phyloP scores from a whole-genome alignment of 2,888 invertebrate genomes.

The Rosalia funebris region DNA sequence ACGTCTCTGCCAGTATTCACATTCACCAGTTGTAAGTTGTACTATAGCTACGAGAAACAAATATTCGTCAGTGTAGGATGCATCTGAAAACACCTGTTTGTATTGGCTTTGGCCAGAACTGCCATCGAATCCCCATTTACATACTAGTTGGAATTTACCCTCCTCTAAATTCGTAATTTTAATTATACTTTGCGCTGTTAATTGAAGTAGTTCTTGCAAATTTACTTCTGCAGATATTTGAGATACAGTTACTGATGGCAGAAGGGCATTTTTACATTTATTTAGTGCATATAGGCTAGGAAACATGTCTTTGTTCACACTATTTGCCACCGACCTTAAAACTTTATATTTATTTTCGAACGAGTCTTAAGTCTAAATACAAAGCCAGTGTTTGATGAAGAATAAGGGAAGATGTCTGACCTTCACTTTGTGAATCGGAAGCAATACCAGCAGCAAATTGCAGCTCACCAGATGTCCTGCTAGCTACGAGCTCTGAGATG shows the following conservation, averaged over 20 bases:
- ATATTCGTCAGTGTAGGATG: neutral
- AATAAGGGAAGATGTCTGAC: neutral
- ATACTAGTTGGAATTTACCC: constrained; percentile 35
- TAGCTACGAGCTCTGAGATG: constrained; percentile 10
- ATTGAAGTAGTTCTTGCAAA: constrained; percentile 14
- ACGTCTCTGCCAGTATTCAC: neutral
- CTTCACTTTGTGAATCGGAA: neutral
- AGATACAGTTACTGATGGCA: constrained; percentile 11
- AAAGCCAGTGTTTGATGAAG: constrained; percentile 21
- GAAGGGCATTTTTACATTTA: constrained; percentile 12
- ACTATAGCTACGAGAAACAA: neutral
- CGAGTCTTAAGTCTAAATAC: constrained; percentile 21
- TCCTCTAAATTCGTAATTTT: constrained; percentile 32
- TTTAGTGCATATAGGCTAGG: constrained; percentile 8
- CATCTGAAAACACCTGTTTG: constrained; percentile 36
- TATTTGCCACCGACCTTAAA: constrained; percentile 32
- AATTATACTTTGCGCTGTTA: constrained; percentile 29
- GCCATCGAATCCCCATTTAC: constrained; percentile 33
- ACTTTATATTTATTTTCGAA: constrained; percentile 27
- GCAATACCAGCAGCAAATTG: neutral
- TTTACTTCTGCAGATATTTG: constrained; percentile 21
- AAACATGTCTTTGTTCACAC: constrained; percentile 16
- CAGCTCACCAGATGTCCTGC: constrained; percentile 15
- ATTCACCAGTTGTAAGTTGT: neutral
- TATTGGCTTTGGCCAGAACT: constrained; percentile 30